Conservation (phyloP, 2,113 vertebrate species). For the Microcebus griseorufus region DNA sequence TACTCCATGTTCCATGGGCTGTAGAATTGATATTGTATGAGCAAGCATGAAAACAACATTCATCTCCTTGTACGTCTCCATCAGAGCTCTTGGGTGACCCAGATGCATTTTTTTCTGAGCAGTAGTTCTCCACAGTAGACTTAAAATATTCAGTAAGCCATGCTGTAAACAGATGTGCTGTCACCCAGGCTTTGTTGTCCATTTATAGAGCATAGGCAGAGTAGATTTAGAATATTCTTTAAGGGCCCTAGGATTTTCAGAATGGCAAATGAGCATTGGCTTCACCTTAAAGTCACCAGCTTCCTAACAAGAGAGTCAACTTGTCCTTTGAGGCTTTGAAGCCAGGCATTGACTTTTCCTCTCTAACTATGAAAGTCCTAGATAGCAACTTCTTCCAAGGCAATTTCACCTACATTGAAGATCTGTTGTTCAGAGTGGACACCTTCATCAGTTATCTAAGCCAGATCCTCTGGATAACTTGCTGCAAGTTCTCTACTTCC, state of each 20-base stretch:
- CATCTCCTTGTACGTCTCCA: not conserved
- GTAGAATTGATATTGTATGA: not conserved
- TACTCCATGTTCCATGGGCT: not conserved
- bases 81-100: not conserved
- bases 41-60: not conserved
- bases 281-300: not conserved
- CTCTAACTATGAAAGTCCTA: not conserved
- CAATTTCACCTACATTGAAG: not conserved
- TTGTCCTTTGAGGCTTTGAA: not conserved
- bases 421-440: not conserved
- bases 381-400: not conserved
- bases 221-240: not conserved
- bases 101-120: not conserved
- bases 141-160: not conserved
- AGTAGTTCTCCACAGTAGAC: not conserved
- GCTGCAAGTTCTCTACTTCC: not conserved
- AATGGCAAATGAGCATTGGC: not conserved
- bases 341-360: not conserved
- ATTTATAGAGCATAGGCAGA: not conserved
- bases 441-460: not conserved
- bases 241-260: not conserved
- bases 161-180: not conserved
- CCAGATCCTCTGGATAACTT: not conserved
- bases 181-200: not conserved
- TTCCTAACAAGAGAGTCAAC: not conserved